phyloP scores from a whole-genome alignment of 2,797 vertebrate genomes.

The Dermochelys coriacea region DNA sequence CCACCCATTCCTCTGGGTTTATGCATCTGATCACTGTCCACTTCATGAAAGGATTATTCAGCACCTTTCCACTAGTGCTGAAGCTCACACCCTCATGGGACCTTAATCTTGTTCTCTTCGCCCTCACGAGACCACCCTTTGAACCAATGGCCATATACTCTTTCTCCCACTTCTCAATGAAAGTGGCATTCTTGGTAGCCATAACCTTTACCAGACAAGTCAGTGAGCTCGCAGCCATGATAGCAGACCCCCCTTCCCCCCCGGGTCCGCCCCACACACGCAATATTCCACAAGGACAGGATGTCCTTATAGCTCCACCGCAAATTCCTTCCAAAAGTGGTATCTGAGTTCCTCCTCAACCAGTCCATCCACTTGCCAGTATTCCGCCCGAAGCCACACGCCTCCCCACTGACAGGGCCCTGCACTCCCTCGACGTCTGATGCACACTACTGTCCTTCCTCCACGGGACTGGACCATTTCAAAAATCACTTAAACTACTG shows the following conservation, averaged over 20 bases:
- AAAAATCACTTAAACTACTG: background rate
- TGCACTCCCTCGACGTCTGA: background rate
- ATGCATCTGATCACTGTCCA: background rate
- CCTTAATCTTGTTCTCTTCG: background rate
- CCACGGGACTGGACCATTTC: background rate
- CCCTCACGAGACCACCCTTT: background rate
- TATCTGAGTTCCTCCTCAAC: background rate
- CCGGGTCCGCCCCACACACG: accelerated
- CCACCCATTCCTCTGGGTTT: background rate
- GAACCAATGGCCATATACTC: background rate
- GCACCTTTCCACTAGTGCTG: background rate
- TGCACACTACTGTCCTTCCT: background rate
- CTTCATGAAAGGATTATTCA: background rate
- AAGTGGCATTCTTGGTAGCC: background rate
- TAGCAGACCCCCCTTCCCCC: background rate
- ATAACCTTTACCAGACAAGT: background rate
- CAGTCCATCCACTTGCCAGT: background rate
- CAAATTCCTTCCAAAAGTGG: background rate
- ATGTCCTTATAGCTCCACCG: background rate
- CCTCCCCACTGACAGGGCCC: background rate
- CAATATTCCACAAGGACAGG: background rate
- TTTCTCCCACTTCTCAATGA: background rate
- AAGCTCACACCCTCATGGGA: background rate
- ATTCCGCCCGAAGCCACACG: background rate
- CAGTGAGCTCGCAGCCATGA: background rate